phyloP scores from a whole-genome alignment of 2,113 vertebrate species.

The Canis aureus region DNA sequence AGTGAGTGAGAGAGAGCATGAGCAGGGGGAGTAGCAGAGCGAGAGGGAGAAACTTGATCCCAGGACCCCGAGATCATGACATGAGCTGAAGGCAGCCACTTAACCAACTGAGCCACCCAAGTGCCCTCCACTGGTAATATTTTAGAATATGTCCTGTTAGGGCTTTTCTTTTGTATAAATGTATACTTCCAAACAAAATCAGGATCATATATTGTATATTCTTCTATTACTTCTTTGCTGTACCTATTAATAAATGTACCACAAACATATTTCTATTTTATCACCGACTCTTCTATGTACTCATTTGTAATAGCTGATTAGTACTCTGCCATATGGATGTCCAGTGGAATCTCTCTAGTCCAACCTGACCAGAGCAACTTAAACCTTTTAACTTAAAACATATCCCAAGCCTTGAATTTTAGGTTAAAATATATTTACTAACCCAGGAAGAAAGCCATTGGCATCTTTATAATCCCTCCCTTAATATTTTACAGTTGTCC shows the following conservation, averaged over 20 bases:
- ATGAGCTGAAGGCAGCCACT: too few relatives aligned
- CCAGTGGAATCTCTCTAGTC: background rate
- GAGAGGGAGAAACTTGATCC: too few relatives aligned
- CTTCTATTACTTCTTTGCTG: background rate
- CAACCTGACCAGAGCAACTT: background rate
- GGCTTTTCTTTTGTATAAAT: background rate
- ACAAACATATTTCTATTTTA: background rate
- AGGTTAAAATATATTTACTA: conserved; percentile 1
- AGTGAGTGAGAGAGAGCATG: too few relatives aligned
- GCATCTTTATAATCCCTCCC: background rate
- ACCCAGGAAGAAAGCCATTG: background rate
- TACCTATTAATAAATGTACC: background rate
- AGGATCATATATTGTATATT: background rate
- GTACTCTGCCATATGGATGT: background rate
- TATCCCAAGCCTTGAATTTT: background rate
- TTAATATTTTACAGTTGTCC: background rate
- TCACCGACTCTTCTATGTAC: background rate
- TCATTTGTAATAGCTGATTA: background rate
- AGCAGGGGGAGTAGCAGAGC: too few relatives aligned
- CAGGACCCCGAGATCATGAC: too few relatives aligned
- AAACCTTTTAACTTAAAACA: background rate
- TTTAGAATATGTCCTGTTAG: background rate
- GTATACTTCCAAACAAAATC: conserved; percentile 40
- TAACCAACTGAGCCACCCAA: too few relatives aligned
- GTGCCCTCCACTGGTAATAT: background rate